These are phyloP conservation scores for Pampus argenteus DNA, from an alignment of 2,797 vertebrate species.

Conservation along the genomic window DNA sequence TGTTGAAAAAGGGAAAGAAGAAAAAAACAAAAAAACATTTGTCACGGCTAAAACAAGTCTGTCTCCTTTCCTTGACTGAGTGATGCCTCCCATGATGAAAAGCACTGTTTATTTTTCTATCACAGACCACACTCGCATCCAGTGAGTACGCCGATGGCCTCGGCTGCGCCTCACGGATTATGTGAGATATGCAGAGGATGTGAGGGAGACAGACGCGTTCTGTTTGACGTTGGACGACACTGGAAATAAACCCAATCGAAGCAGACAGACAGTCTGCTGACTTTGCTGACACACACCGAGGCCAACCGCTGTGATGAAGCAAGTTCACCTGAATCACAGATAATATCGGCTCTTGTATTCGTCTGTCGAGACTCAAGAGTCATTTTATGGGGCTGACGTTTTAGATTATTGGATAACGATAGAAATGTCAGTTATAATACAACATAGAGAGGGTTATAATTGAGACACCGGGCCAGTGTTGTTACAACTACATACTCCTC, in stretches of 20 bases:
- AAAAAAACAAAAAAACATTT: constrained; percentile 45
- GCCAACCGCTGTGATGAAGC: constrained; percentile 32
- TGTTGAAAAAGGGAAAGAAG: constrained; percentile 28
- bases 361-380: constrained; percentile 14
- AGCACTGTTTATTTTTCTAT: constrained; percentile 73
- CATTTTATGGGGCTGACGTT: constrained; percentile 45
- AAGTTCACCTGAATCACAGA: not conserved
- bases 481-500: constrained; percentile 8
- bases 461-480: not conserved
- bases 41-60: constrained; percentile 31
- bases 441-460: not conserved
- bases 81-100: constrained; percentile 73
- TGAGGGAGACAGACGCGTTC: constrained; percentile 73
- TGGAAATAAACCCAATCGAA: constrained; percentile 65
- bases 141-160: constrained; percentile 62
- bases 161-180: constrained; percentile 73
- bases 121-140: constrained; percentile 61
- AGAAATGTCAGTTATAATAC: not conserved
- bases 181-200: constrained; percentile 75
- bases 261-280: constrained; percentile 71
- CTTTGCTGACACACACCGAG: constrained; percentile 58
- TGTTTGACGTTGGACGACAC: constrained; percentile 62
- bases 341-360: not conserved
- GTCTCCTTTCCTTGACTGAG: constrained; percentile 59
- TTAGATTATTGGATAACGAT: constrained; percentile 32